Conservation (phyloP, 2,888 invertebrate genomes). For the Ophion ellenae region DNA sequence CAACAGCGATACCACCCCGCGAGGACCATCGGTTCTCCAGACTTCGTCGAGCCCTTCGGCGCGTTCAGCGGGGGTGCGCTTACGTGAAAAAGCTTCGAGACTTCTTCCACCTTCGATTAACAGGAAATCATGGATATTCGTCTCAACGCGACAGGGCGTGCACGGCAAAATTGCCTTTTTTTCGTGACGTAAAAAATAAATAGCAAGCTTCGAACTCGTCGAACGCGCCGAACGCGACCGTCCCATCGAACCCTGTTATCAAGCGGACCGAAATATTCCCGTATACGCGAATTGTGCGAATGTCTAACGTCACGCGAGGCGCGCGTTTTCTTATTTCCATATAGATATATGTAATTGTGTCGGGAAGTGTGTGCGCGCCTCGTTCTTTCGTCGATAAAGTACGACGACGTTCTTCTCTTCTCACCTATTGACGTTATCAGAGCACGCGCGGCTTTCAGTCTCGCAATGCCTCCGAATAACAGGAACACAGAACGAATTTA, state of each 20-base stretch:
- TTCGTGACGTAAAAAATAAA: neutral
- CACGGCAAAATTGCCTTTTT: neutral
- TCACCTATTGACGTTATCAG: slow-evolving; percentile 25
- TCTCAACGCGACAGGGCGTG: slow-evolving; percentile 9
- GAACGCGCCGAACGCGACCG: neutral
- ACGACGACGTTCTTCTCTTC: slow-evolving; percentile 40
- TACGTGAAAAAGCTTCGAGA: slow-evolving; percentile 78
- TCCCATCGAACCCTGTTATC: slow-evolving; percentile 23
- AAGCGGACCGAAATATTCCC: slow-evolving; percentile 24
- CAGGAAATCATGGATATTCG: slow-evolving; percentile 75
- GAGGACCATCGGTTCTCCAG: slow-evolving; percentile 42
- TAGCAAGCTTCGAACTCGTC: slow-evolving; percentile 13
- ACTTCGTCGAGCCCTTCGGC: slow-evolving; percentile 1
- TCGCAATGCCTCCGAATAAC: slow-evolving; percentile 74
- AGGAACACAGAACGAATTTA: slow-evolving; percentile 69
- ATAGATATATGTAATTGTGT: too few species aligned
- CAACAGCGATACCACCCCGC: neutral
- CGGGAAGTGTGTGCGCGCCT: slow-evolving; percentile 5
- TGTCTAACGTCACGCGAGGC: neutral
- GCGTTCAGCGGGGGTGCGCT: slow-evolving; percentile 68
- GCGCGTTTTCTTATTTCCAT: neutral
- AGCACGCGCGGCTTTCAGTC: slow-evolving; percentile 75
- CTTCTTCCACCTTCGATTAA: slow-evolving; percentile 77
- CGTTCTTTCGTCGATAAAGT: slow-evolving; percentile 23
- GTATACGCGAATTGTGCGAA: neutral